phyloP scores from a whole-genome alignment of 2,797 vertebrate species.

The Loriculus beryllinus region DNA sequence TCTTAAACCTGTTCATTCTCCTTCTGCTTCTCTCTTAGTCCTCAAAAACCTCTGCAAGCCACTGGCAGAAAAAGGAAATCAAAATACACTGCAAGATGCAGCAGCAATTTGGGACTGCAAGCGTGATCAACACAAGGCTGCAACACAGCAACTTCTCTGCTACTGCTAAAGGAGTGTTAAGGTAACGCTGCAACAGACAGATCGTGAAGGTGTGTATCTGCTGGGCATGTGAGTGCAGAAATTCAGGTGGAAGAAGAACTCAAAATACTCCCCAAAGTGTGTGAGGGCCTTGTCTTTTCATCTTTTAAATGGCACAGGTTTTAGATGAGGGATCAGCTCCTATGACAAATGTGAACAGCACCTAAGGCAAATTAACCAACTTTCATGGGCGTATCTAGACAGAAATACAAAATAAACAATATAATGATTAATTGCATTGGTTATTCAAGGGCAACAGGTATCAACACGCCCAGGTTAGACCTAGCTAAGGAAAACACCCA shows the following conservation, averaged over 20 bases:
- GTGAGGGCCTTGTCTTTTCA: background rate
- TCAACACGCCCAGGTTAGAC: background rate
- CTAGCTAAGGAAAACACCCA: constrained; percentile 15
- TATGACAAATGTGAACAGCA: background rate
- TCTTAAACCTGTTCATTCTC: background rate
- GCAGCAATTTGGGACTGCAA: background rate
- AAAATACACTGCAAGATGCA: background rate
- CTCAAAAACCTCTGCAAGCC: background rate
- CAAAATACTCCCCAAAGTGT: background rate
- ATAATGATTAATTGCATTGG: constrained; percentile 23
- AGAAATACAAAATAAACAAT: constrained; percentile 33
- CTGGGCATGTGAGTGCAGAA: background rate
- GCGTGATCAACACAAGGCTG: background rate
- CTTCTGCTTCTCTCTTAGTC: background rate
- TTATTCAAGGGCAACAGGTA: constrained; percentile 7
- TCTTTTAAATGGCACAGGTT: background rate
- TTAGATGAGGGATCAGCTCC: background rate
- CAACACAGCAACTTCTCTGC: background rate
- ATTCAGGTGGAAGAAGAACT: background rate
- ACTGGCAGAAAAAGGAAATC: background rate
- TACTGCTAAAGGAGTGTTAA: background rate
- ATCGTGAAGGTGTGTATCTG: background rate
- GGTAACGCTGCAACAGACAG: background rate
- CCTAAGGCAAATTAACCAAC: background rate
- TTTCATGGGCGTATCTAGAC: background rate